A percentile compares a stretch with the other conserved stretches of the same genome.
Evolutionary conservation across 2,113 vertebrate species (phyloP).

Genomic region (Alosa alosa): DNA sequence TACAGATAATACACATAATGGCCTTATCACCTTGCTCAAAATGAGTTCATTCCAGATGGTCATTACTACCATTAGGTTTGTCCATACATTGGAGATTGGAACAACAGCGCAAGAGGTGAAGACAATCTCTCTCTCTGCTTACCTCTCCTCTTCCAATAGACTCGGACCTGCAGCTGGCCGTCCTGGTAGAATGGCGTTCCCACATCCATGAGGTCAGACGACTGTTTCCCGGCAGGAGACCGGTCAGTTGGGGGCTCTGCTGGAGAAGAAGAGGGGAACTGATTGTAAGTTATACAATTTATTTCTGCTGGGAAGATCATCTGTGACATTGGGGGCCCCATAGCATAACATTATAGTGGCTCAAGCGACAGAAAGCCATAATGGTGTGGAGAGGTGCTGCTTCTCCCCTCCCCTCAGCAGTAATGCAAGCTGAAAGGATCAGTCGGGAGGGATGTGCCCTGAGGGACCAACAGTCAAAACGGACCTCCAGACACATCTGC

Average conservation of each 20-base stretch:
- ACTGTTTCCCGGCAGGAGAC: constrained; percentile 60
- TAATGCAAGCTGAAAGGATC: not conserved
- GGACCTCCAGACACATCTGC: not conserved
- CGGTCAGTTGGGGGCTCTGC: constrained; percentile 59
- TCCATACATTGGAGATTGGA: too few species aligned
- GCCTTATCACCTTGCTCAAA: not conserved
- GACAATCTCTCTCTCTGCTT: constrained; percentile 7
- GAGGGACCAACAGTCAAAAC: not conserved
- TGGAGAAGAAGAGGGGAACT: not conserved
- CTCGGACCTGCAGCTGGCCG: constrained; percentile 81
- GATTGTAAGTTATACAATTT: not conserved
- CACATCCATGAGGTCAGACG: constrained; percentile 73
- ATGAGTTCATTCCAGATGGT: not conserved
- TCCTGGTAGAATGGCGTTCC: constrained; percentile 88
- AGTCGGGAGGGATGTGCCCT: not conserved
- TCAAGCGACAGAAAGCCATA: too few species aligned
- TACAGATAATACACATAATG: not conserved
- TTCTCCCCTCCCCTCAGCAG: not conserved
- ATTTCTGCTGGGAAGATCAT: not conserved
- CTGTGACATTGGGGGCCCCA: not conserved
- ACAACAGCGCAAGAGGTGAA: too few species aligned
- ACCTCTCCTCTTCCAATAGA: constrained; percentile 92
- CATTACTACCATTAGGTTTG: not conserved
- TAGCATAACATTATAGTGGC: not conserved
- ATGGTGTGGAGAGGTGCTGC: not conserved